Conservation (phyloP, 2,888 invertebrate species). For the Acrobasis suavella region DNA sequence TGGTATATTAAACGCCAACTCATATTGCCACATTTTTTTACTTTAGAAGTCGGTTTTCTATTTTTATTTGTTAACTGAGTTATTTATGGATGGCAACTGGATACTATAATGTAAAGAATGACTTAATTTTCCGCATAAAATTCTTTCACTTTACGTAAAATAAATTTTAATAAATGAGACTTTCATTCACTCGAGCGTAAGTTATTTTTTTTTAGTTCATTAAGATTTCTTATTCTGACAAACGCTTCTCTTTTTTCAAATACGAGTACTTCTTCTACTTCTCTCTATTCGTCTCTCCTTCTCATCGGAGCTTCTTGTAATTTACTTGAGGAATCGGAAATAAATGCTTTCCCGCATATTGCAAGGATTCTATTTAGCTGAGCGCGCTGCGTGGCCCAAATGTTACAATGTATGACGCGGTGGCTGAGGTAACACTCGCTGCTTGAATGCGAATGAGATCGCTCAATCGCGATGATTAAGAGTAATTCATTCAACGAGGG, state of each 20-base stretch:
- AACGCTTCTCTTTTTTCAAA: too few relatives aligned
- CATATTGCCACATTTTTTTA: not conserved
- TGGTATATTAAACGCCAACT: not conserved
- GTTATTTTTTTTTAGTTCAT: too few relatives aligned
- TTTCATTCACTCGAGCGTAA: too few relatives aligned
- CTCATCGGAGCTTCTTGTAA: too few relatives aligned
- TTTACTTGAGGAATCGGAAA: not conserved
- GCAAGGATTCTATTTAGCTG: conserved; percentile 9
- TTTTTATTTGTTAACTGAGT: not conserved
- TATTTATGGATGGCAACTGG: too few relatives aligned
- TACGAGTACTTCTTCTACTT: too few relatives aligned
- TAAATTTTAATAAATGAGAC: too few relatives aligned
- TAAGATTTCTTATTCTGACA: too few relatives aligned
- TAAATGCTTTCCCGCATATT: not conserved
- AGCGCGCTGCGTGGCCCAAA: conserved; percentile 7
- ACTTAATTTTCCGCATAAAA: too few relatives aligned
- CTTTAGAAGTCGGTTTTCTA: not conserved
- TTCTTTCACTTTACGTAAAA: too few relatives aligned
- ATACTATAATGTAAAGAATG: too few relatives aligned
- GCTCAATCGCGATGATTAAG: conserved; percentile 49
- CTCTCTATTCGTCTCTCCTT: too few relatives aligned
- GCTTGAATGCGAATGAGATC: conserved; percentile 42
- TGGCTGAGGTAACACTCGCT: conserved; percentile 28
- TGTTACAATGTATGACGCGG: conserved; percentile 23
- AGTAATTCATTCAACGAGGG: conserved; percentile 53